A percentile compares a stretch with the other conserved stretches of the same genome.
phyloP scores from a whole-genome alignment of 2,797 vertebrate genomes.

The Nannoperca obscura region DNA sequence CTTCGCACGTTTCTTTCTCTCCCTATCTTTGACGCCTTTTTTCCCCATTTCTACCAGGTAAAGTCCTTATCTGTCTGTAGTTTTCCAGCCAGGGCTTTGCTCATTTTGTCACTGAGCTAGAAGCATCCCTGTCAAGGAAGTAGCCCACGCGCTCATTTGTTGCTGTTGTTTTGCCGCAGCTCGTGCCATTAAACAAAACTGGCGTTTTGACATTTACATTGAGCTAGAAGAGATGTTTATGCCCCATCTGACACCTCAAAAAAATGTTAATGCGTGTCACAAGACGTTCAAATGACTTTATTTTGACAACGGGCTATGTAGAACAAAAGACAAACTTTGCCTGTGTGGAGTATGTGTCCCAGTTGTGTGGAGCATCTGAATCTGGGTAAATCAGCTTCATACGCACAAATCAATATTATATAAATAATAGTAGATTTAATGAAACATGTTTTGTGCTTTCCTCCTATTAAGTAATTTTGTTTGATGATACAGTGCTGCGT shows the following conservation, averaged over 20 bases:
- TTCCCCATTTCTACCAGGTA: slow-evolving; percentile 78
- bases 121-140: slow-evolving; percentile 75
- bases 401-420: background rate
- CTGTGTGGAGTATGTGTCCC: background rate
- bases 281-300: background rate
- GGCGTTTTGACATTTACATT: background rate
- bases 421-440: background rate
- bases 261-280: background rate
- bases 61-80: slow-evolving; percentile 57
- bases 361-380: background rate
- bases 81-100: slow-evolving; percentile 47
- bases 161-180: slow-evolving; percentile 52
- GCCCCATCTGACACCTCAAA: background rate
- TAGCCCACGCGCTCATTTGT: slow-evolving; percentile 75
- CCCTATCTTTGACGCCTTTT: slow-evolving; percentile 50
- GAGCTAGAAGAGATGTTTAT: background rate
- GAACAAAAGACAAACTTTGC: slow-evolving; percentile 29
- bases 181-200: slow-evolving; percentile 13
- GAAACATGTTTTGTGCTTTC: background rate
- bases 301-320: background rate
- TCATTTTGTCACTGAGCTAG: slow-evolving; percentile 43
- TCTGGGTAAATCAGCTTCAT: background rate
- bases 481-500: background rate
- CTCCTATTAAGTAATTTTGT: rapidly evolving
- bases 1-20: slow-evolving; percentile 25